Percentiles rank a stretch among this genome's conserved stretches.
phyloP scores from a whole-genome alignment of 2,888 invertebrate genomes.

The Thecocarcelia acutangulata region DNA sequence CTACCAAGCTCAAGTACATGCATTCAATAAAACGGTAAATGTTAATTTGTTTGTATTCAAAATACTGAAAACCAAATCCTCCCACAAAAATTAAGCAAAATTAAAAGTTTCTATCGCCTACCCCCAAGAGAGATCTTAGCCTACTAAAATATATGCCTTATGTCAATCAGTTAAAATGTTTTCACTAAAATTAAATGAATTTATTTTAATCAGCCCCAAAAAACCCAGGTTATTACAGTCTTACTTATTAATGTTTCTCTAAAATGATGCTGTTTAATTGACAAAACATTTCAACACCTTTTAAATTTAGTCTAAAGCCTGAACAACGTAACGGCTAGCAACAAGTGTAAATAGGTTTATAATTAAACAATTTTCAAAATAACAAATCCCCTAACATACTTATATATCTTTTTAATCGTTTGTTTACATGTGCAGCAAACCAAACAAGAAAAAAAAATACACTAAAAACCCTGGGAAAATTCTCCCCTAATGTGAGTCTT shows the following conservation, averaged over 20 bases:
- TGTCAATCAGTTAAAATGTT: too few relatives aligned
- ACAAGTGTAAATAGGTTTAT: constrained; percentile 40
- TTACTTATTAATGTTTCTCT: neutral
- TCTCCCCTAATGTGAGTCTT: constrained; percentile 38
- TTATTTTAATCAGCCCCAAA: too few relatives aligned
- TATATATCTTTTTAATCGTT: neutral
- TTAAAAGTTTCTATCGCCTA: too few relatives aligned
- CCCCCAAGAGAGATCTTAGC: too few relatives aligned
- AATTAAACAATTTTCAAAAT: constrained; percentile 24
- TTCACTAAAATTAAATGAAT: too few relatives aligned
- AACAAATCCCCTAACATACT: constrained; percentile 19
- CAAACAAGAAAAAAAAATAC: neutral
- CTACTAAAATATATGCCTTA: too few relatives aligned
- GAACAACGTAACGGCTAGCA: constrained; percentile 10
- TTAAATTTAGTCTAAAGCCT: constrained; percentile 1
- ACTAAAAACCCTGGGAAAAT: constrained; percentile 39
- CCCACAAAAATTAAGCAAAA: too few relatives aligned
- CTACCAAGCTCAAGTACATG: too few relatives aligned
- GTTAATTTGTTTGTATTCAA: too few relatives aligned
- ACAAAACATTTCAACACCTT: constrained; percentile 45
- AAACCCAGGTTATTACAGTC: too few relatives aligned
- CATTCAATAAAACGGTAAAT: too few relatives aligned
- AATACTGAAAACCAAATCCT: too few relatives aligned
- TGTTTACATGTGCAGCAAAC: neutral
- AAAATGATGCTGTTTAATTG: constrained; percentile 1